Evolutionary conservation across 2,113 vertebrate genomes (phyloP).

Genomic region (Cyanoderma ruficeps): DNA sequence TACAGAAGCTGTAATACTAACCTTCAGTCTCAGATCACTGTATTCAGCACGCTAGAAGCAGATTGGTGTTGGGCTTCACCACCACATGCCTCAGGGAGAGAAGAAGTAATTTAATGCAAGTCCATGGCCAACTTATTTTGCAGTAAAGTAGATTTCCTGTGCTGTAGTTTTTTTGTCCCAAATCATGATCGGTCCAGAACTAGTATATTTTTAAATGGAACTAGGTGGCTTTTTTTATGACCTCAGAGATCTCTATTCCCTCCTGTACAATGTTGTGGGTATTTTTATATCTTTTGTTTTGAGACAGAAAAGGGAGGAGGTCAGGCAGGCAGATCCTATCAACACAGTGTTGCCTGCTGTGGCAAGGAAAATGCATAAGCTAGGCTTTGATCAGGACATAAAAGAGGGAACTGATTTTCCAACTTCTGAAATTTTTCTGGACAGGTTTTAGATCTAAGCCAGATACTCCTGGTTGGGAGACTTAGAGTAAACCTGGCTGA

Average conservation of each 20-base stretch:
- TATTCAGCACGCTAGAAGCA: not conserved
- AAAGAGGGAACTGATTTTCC: constrained; percentile 13
- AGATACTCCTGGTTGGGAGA: not conserved
- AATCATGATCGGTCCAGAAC: not conserved
- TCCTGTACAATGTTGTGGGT: not conserved
- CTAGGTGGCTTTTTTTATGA: not conserved
- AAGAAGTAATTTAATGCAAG: not conserved
- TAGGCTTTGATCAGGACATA: constrained; percentile 3
- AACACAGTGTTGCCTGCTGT: not conserved
- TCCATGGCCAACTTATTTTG: constrained; percentile 5
- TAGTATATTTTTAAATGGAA: not conserved
- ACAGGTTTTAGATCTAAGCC: not conserved
- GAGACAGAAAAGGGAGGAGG: not conserved
- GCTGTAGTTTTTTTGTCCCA: not conserved
- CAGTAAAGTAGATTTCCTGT: not conserved
- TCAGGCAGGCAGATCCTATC: not conserved
- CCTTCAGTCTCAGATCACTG: not conserved
- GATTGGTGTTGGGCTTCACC: not conserved
- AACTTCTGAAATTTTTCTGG: not conserved
- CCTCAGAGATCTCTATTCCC: not conserved
- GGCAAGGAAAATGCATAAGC: not conserved
- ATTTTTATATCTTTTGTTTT: not conserved
- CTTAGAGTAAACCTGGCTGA: not conserved
- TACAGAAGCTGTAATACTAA: not conserved
- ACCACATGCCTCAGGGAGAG: not conserved